Percentiles rank a stretch among this genome's conserved stretches.
These are phyloP conservation scores for Flabesymbios commensalis DNA, from an alignment of 2,888 invertebrate species.

Conservation along the genomic window DNA sequence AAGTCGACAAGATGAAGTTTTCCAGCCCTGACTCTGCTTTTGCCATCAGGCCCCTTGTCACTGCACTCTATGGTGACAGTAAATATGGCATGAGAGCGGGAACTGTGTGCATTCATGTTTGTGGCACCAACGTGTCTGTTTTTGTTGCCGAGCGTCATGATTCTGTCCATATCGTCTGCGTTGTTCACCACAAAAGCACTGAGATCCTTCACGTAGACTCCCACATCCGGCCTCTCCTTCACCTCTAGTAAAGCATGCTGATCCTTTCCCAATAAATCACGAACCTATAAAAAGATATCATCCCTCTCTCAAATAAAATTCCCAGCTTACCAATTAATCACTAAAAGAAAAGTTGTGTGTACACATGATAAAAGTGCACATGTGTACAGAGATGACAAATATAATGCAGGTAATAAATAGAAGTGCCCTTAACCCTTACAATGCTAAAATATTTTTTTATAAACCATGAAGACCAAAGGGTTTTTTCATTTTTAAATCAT, in stretches of 20 bases:
- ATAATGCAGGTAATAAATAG: no score
- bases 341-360: no score
- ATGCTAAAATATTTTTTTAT: no score
- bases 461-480: no score
- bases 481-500: no score
- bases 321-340: no score
- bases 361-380: no score
- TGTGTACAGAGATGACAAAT: no score
- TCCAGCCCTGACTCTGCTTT: slow-evolving; percentile 90
- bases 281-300: no score
- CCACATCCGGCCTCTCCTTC: slow-evolving; percentile 93
- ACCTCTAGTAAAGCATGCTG: slow-evolving; percentile 80
- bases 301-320: no score
- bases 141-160: slow-evolving; percentile 95
- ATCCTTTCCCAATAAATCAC: slow-evolving; percentile 89
- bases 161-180: slow-evolving; percentile 90
- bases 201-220: slow-evolving; percentile 97
- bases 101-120: slow-evolving; percentile 96
- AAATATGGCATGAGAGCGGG: slow-evolving; percentile 97
- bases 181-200: slow-evolving; percentile 97
- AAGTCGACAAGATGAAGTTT: slow-evolving; percentile 97
- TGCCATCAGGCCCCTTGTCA: slow-evolving; percentile 77
- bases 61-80: slow-evolving; percentile 97
- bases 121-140: slow-evolving; percentile 83
- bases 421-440: no score